Percentiles rank a stretch among this genome's conserved stretches.
phyloP scores from a whole-genome alignment of 2,797 vertebrate genomes.

The Trachops cirrhosus region DNA sequence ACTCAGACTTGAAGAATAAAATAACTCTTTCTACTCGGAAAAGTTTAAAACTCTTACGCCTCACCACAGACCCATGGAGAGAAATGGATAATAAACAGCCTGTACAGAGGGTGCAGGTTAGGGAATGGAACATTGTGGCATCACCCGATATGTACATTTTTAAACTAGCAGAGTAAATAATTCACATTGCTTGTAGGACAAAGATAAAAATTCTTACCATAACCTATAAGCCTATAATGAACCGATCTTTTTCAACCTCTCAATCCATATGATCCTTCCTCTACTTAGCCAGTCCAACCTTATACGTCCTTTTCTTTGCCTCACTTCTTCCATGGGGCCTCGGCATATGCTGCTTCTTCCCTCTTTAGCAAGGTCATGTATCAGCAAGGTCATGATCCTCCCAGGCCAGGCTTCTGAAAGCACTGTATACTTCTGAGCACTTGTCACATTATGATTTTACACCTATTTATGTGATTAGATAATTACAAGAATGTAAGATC shows the following conservation, averaged over 20 bases:
- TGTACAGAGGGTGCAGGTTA: not conserved
- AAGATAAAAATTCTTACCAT: not conserved
- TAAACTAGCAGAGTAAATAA: not conserved
- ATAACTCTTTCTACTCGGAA: not conserved
- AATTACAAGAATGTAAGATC: not conserved
- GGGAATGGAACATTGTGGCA: not conserved
- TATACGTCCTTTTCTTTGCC: not conserved
- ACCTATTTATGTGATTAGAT: not conserved
- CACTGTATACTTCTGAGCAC: not conserved
- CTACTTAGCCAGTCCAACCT: not conserved
- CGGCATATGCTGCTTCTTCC: not conserved
- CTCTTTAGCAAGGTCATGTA: not conserved
- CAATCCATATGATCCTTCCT: not conserved
- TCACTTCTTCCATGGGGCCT: not conserved
- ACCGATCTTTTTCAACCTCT: not conserved
- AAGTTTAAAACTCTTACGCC: not conserved
- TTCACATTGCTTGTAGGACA: not conserved
- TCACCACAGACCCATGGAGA: not conserved
- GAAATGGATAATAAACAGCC: not conserved
- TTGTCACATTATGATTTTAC: not conserved
- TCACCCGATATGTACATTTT: not conserved
- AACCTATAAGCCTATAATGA: not conserved
- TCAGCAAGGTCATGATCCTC: not conserved
- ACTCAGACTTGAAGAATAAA: not conserved
- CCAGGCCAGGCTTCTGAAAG: not conserved